Percentiles rank a stretch among this genome's conserved stretches.
Conservation (phyloP, 2,888 invertebrate genomes). For the Metallyticus violacea region DNA sequence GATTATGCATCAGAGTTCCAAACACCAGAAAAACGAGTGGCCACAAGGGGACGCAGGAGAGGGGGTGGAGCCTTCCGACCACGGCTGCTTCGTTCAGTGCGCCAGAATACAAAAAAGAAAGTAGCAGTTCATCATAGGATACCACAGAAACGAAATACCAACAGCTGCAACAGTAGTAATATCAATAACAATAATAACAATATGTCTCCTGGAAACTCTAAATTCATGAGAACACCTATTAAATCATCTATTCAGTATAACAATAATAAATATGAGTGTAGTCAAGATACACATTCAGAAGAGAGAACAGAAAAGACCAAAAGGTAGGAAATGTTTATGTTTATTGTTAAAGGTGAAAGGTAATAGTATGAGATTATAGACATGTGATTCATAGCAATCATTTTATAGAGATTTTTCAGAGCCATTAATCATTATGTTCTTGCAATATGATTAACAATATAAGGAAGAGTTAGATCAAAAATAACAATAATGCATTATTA, state of each 20-base stretch:
- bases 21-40: background rate
- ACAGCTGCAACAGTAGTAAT: background rate
- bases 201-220: background rate
- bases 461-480: background rate
- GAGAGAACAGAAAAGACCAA: slow-evolving; percentile 2
- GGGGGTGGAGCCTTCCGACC: background rate
- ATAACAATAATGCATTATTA: background rate
- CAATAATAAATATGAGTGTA: background rate
- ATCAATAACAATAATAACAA: slow-evolving; percentile 9
- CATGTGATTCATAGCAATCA: background rate
- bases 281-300: background rate
- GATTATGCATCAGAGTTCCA: background rate
- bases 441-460: background rate
- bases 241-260: background rate
- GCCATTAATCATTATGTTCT: background rate
- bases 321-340: slow-evolving; percentile 14
- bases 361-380: background rate
- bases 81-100: background rate
- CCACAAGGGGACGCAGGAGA: slow-evolving; percentile 11
- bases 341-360: background rate
- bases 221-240: slow-evolving; percentile 1
- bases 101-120: background rate
- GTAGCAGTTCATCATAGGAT: background rate
- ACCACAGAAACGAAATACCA: background rate
- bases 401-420: background rate